Base-by-base conservation (phyloP, 2,888 invertebrate species). In the Julus scanicus region DNA sequence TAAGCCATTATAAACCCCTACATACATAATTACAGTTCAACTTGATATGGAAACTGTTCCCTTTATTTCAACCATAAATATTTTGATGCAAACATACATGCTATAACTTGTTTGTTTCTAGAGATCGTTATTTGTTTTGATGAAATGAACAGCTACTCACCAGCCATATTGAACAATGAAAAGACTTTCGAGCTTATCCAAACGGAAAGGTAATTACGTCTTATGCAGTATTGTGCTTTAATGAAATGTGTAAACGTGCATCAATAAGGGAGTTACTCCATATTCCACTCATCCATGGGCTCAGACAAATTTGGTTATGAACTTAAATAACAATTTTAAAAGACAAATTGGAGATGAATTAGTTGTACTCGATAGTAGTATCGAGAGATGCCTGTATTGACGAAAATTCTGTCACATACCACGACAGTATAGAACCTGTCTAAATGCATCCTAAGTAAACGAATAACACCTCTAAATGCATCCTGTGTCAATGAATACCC, bases 81-180 rank as follows among this genome's bases (percentile, higher is more conserved):
- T 49, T 49, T 49, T 49, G 49, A 49, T 11, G 13, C 13, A 13
- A 13, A 49, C 49, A 17, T 57, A 57, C 17, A 57, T 49, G 17
- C 17, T 63, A 11, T 6, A 63, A 63, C 63, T n/a, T 63, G 63
- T 63, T 63, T 63, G 6, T 63, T 63, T 63, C 17, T 20, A 63
- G 63, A 63, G 63, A 63, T 63, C 63, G 63, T 63, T 63, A 63
- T 63, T 63, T 63, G 63, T 63, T 63, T 63, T 20, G 63, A 63
- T 63, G 63, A 63, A 20, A 63, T 63, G 63, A 63, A 20, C 63
- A 63, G 63, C 63, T 63, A 20, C 63, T 20, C 63, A 1, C 17
- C 63, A 20, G 20, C 2, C n/a, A n/a, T 15, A 63, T 1, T 63
- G 63, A 63, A 63, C 63, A 63, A 63, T 63, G 63, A 63, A 63